Conservation (phyloP, 2,888 invertebrate species). For the Sialis lutaria region DNA sequence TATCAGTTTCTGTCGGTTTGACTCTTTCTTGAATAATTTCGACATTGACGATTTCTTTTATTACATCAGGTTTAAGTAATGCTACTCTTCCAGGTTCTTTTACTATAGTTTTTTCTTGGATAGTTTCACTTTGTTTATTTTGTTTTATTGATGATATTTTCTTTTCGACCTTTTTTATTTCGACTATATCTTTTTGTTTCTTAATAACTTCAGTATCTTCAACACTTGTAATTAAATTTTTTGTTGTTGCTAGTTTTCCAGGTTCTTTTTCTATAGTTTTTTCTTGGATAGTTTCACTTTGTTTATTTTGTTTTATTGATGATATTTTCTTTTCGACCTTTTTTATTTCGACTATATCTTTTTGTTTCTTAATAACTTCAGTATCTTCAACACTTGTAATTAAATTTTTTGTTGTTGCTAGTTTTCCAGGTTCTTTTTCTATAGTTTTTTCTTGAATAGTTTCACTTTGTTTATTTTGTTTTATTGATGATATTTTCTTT, state of each 20-base stretch:
- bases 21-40: neutral
- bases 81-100: neutral
- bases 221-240: slow-evolving; percentile 4
- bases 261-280: neutral
- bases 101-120: neutral
- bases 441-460: neutral
- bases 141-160: slow-evolving; percentile 1
- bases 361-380: neutral
- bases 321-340: neutral
- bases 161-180: neutral
- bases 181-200: neutral
- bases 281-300: neutral
- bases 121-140: neutral
- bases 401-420: slow-evolving; percentile 6
- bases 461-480: slow-evolving; percentile 1
- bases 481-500: neutral
- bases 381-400: slow-evolving; percentile 1
- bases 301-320: slow-evolving; percentile 1
- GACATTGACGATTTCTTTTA: neutral
- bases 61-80: neutral
- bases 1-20: neutral
- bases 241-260: slow-evolving; percentile 3
- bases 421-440: neutral
- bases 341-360: neutral
- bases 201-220: neutral